Conservation (phyloP, 2,888 invertebrate genomes). For the Pyrrhosoma nymphula region DNA sequence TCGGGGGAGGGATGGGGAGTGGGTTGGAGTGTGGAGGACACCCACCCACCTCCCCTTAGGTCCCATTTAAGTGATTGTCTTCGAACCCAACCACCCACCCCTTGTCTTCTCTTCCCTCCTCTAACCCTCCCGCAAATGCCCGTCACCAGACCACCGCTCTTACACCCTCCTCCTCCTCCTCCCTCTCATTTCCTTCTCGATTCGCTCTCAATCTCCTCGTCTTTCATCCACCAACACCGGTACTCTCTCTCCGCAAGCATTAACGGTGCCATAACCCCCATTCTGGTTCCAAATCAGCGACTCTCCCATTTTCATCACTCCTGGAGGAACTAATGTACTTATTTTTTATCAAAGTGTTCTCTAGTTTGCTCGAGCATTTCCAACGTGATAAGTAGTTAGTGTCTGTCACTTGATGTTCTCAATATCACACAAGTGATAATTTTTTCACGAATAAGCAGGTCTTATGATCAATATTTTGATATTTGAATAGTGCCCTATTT, state of each 20-base stretch:
- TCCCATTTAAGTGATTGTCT: constrained; percentile 52
- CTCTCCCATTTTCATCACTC: not conserved
- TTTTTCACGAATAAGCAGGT: too few relatives aligned
- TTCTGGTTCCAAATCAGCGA: not conserved
- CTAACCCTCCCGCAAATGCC: not conserved
- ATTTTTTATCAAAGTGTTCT: too few relatives aligned
- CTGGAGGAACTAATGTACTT: not conserved
- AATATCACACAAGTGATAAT: too few relatives aligned
- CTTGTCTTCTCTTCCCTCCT: not conserved
- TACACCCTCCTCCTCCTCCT: too few relatives aligned
- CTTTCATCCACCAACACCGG: not conserved
- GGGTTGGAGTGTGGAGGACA: not conserved
- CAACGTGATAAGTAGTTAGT: too few relatives aligned
- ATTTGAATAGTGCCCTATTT: too few relatives aligned
- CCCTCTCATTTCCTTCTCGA: not conserved
- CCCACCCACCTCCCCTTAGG: not conserved
- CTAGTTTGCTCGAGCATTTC: too few relatives aligned
- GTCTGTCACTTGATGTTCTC: too few relatives aligned
- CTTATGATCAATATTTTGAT: too few relatives aligned
- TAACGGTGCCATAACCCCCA: too few relatives aligned
- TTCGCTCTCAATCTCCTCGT: constrained; percentile 20
- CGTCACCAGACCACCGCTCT: too few relatives aligned
- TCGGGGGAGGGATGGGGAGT: not conserved
- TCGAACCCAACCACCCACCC: not conserved
- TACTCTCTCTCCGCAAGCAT: not conserved